Base-by-base conservation (phyloP, 2,113 vertebrate species). In the Tetraodon nigroviridis region DNA sequence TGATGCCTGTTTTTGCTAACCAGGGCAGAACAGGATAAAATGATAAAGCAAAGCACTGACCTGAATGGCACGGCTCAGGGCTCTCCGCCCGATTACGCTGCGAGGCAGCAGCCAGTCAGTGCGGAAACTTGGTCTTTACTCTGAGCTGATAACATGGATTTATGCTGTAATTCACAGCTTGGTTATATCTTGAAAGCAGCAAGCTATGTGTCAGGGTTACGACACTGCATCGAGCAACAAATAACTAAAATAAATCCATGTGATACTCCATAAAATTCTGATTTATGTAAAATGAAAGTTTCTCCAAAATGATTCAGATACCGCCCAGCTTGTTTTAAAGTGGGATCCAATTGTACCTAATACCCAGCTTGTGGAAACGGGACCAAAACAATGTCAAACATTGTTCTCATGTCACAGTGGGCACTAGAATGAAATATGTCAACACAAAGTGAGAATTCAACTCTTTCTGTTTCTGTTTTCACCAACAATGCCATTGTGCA, bases 71-170 rank as follows among this genome's bases (percentile, higher is more conserved):
- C n/a, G 58, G 75, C 76, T 70, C 64, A 53, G 55, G 57, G 65
- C 66, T 58, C 56, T 73, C 67, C 50, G 52, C 40, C 56, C 47
- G 67, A 82, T 78, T 78, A 65, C 55, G 55, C 70, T 58, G 64
- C 42, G 64, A 76, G 56, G 58, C 75, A 65, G 77, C 73, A 54
- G 59, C 40, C 60, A 59, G 75, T 74, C 76, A 61, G 60, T 55
- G 65, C 64, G 61, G 50, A 69, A 69, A 80, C 66, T 48, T 64
- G 68, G 70, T 67, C 74, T 83, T 81, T 76, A 74, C 74, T 76
- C 67, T 20, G 57, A 67, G 58, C 62, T 78, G 77, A 86, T 78
- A 80, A 76, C 67, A 37, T 67, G 78, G 61, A 83, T 83, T 86
- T 58, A 63, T 55, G 53, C 72, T 67, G 59, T 68, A 67, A 80